Conservation (phyloP, 2,113 vertebrate genomes). For the Vicugna pacos region DNA sequence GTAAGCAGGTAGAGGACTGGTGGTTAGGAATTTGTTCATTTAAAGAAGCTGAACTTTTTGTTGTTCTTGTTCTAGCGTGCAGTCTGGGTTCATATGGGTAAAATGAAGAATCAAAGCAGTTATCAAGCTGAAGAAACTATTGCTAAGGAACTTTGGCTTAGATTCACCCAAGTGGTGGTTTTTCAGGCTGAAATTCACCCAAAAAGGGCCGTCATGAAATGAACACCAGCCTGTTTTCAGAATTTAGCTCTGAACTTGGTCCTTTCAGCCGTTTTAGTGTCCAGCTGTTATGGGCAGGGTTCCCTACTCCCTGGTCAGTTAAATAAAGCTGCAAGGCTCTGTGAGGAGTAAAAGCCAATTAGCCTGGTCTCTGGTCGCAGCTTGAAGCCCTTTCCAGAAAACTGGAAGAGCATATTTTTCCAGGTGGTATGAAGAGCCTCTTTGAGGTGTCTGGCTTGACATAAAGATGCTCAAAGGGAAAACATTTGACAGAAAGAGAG, state of each 20-base stretch:
- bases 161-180: not conserved
- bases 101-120: not conserved
- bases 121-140: not conserved
- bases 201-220: not conserved
- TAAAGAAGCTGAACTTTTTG: not conserved
- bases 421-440: not conserved
- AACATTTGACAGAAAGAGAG: not conserved
- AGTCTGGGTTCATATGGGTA: not conserved
- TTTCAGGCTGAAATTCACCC: not conserved
- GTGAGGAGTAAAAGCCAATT: not conserved
- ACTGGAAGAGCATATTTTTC: not conserved
- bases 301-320: not conserved
- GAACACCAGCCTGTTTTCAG: not conserved
- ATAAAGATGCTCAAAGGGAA: not conserved
- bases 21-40: no score
- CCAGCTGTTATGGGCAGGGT: not conserved
- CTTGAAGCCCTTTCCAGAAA: not conserved
- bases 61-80: not conserved
- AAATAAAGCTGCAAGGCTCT: not conserved
- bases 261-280: not conserved
- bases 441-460: not conserved
- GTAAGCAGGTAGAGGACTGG: no score
- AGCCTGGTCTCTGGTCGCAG: not conserved
- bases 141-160: not conserved
- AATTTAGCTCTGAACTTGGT: constrained; percentile 3